Conservation (phyloP, 1,140 invertebrate genomes). For the Drosophila willistoni region DNA sequence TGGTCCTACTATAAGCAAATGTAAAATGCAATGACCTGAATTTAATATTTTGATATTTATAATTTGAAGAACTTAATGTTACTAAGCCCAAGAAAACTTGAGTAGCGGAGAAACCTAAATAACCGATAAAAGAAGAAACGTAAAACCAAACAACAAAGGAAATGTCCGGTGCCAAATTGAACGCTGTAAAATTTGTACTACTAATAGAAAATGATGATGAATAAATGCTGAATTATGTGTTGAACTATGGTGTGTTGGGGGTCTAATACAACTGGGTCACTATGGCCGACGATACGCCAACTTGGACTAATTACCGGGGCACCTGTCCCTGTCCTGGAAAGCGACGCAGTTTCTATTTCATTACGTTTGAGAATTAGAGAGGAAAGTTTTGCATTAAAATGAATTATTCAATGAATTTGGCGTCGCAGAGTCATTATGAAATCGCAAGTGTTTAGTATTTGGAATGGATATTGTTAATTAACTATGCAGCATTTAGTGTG, state of each 20-base stretch:
- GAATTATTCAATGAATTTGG: constrained; percentile 62
- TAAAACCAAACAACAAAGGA: background rate
- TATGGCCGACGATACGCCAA: constrained; percentile 39
- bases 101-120: background rate
- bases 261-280: constrained; percentile 47
- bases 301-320: constrained; percentile 67
- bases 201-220: background rate
- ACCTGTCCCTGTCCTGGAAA: constrained; percentile 45
- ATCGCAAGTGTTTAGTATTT: constrained; percentile 39
- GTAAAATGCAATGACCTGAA: too few species aligned
- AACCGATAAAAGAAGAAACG: background rate
- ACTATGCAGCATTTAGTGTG: constrained; percentile 51
- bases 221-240: constrained; percentile 6
- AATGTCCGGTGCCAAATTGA: background rate
- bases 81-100: background rate
- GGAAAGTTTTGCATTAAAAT: constrained; percentile 54
- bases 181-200: background rate
- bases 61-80: too few species aligned
- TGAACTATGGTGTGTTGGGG: constrained; percentile 27
- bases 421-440: constrained; percentile 48
- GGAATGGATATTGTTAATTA: constrained; percentile 56
- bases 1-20: too few species aligned
- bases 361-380: constrained; percentile 38
- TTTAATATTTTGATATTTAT: too few species aligned
- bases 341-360: constrained; percentile 49